Conservation (phyloP, 1,140 invertebrate genomes). For the Nylanderia fulva region DNA sequence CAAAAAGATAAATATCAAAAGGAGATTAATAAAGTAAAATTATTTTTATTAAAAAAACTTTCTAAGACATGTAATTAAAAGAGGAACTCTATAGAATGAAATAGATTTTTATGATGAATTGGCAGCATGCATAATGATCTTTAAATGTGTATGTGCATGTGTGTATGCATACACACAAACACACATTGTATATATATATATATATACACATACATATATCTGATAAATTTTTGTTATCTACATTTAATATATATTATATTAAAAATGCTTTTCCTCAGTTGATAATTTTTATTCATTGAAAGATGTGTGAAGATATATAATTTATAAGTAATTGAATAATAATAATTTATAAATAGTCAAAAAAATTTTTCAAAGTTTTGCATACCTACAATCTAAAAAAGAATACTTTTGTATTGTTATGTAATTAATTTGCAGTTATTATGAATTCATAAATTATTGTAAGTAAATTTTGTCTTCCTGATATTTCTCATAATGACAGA, state of each 20-base stretch:
- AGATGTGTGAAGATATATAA: background rate
- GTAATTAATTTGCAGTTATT: constrained; percentile 25
- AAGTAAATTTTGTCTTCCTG: background rate
- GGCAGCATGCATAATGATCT: background rate
- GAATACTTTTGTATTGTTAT: constrained; percentile 27
- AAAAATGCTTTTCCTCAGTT: constrained; percentile 14
- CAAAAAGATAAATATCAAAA: background rate
- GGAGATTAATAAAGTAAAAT: constrained; percentile 16
- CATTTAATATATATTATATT: background rate
- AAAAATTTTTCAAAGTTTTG: too few relatives aligned
- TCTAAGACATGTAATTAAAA: constrained; percentile 4
- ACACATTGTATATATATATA: background rate
- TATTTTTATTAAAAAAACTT: constrained; percentile 43
- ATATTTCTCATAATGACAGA: background rate
- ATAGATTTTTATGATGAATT: constrained; percentile 3
- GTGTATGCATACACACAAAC: background rate
- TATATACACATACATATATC: too few relatives aligned
- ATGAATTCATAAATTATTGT: background rate
- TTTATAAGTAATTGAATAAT: constrained; percentile 1
- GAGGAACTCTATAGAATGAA: background rate
- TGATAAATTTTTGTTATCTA: background rate
- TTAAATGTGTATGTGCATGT: background rate
- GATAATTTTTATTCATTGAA: background rate
- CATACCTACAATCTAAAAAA: too few relatives aligned
- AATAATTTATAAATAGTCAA: constrained; percentile 2